Percentiles rank a stretch among this genome's conserved stretches.
phyloP scores from a whole-genome alignment of 92 coral and sea anemone genomes.

The Anthopleura xanthogrammica region DNA sequence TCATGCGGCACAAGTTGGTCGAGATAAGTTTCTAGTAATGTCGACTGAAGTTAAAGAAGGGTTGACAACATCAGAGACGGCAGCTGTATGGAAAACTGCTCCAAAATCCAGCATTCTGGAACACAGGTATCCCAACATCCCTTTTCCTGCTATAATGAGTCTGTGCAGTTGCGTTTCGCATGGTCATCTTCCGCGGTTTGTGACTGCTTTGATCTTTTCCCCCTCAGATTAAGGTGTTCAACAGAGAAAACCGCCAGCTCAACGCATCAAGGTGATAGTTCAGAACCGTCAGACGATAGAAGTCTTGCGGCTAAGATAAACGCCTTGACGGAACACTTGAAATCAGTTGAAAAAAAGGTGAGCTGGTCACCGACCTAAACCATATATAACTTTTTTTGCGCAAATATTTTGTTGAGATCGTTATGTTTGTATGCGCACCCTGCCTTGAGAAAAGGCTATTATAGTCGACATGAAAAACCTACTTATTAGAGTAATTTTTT shows the following conservation, averaged over 20 bases:
- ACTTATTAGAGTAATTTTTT: neutral
- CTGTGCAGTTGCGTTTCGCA: too few relatives aligned
- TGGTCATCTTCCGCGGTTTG: neutral
- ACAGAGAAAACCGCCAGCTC: neutral
- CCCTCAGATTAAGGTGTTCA: conserved; percentile 20
- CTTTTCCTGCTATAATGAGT: too few relatives aligned
- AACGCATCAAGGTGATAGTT: neutral
- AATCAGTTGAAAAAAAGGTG: conserved; percentile 26
- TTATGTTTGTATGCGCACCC: neutral
- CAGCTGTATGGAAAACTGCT: conserved; percentile 65
- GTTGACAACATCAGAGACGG: conserved; percentile 62
- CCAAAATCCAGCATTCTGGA: conserved; percentile 67
- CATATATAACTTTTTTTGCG: neutral
- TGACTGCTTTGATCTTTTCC: neutral
- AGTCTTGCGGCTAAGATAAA: neutral
- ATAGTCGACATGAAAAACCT: neutral
- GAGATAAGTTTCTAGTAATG: conserved; percentile 83
- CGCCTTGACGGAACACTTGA: conserved; percentile 20
- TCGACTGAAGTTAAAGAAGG: conserved; percentile 70
- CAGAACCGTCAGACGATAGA: neutral
- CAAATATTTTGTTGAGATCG: neutral
- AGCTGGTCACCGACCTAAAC: neutral
- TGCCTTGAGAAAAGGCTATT: neutral
- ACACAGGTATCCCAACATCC: conserved; percentile 54
- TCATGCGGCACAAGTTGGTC: conserved; percentile 70